A percentile compares a stretch with the other conserved stretches of the same genome.
Conservation (phyloP, 1,140 invertebrate species). For the Leucophenga varia region DNA sequence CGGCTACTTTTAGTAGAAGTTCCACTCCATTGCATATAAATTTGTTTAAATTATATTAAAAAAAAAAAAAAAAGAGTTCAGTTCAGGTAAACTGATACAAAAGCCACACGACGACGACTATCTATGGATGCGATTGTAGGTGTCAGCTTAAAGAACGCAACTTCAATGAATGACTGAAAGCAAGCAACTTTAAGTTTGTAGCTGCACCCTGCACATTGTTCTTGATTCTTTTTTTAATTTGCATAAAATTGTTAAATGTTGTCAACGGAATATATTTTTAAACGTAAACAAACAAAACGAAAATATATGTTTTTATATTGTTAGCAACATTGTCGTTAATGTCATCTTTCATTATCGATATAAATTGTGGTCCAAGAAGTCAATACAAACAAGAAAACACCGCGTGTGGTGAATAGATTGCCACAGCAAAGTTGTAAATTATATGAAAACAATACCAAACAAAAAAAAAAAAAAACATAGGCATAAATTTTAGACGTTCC, state of each 20-base stretch:
- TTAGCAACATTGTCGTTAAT: slow-evolving; percentile 38
- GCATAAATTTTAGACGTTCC: slow-evolving; percentile 16
- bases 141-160: slow-evolving; percentile 16
- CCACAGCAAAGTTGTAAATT: slow-evolving; percentile 29
- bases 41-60: slow-evolving; percentile 46
- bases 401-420: too few species aligned
- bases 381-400: not conserved
- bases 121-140: slow-evolving; percentile 26
- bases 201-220: slow-evolving; percentile 4
- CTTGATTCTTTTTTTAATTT: slow-evolving; percentile 12
- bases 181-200: slow-evolving; percentile 3
- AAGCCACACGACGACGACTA: too few species aligned
- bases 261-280: slow-evolving; percentile 43
- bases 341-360: slow-evolving; percentile 54
- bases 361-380: slow-evolving; percentile 25
- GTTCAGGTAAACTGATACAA: too few species aligned
- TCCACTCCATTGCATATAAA: too few species aligned
- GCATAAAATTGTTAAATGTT: slow-evolving; percentile 35
- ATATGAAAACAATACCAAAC: not conserved
- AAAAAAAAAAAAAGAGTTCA: too few species aligned
- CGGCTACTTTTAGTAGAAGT: too few species aligned
- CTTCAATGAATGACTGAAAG: slow-evolving; percentile 14
- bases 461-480: too few species aligned
- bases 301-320: slow-evolving; percentile 6
- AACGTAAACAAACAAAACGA: too few species aligned